Evolutionary conservation across 2,797 vertebrate species (phyloP), one percentile per base, ranked within the genome.

Genomic region (Todus mexicanus): DNA sequence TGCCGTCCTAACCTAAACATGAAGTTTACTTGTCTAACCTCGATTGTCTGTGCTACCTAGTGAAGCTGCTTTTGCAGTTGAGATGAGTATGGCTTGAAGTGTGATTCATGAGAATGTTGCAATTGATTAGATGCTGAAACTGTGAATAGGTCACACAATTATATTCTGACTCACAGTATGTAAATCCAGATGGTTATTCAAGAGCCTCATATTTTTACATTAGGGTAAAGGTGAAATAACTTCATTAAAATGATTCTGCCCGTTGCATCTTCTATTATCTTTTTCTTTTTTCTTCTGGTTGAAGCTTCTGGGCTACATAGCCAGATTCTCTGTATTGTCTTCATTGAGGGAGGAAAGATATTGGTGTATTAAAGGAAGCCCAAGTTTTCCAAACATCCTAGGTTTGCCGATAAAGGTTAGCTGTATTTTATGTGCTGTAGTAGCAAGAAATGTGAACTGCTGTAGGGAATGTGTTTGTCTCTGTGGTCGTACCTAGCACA

Each of bases 141-240:
- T 80, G 64, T 71, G 90, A 80, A 47, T 45, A 74, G 71, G 66
- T 86, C 80, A 82, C 29, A 35, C 56, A 73, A 93, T 86, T 91
- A 47, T 73, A 77, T 84, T 92, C 69, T 25, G 22, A 38, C 64
- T 89, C 78, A 91, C 25, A 75, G 54, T 80, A 78, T 83, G 75
- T 42, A 96, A 94, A 92, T 89, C 60, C 59, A 96, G 86, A 50
- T 86, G 77, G 43, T 94, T 94, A 63, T 87, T 91, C 65, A 85
- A 73, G 42, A 57, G 60, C 37, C 53, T 92, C 9, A 9, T 80
- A 78, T 87, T 91, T 95, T 92, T 89, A 74, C 27, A 75, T 97
- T 75, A 93, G 88, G 45, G 47, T 75, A 72, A 94, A 94, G 76
- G 78, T 86, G 82, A 94, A 95, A 85, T 25, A 47, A 63, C 84